phyloP scores from a whole-genome alignment of 2,888 invertebrate species.

The Stegana nigrithorax region DNA sequence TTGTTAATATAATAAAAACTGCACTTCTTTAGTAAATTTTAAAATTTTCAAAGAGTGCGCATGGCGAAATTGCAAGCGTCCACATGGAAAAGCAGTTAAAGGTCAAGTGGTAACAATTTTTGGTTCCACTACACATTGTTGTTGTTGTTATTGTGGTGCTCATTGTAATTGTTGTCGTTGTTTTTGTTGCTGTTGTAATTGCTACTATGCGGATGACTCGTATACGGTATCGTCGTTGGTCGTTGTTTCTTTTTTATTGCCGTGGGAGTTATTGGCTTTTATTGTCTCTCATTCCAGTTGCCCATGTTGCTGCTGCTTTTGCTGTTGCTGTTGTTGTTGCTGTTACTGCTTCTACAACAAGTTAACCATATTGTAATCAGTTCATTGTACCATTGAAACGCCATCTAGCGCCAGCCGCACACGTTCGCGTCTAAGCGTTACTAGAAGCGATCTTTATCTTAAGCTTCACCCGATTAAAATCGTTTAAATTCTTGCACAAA shows the following conservation, averaged over 20 bases:
- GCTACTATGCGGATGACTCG: neutral
- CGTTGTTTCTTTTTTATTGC: conserved; percentile 45
- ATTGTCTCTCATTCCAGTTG: too few relatives aligned
- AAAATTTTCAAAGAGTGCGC: conserved; percentile 15
- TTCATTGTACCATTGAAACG: conserved; percentile 19
- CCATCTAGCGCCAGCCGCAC: conserved; percentile 46
- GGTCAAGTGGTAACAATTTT: conserved; percentile 49
- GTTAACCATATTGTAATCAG: conserved; percentile 30
- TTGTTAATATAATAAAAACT: conserved; percentile 5
- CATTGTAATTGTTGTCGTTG: conserved; percentile 49
- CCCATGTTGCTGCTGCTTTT: neutral
- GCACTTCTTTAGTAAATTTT: conserved; percentile 8
- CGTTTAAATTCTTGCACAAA: conserved; percentile 18
- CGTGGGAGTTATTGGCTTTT: conserved; percentile 23
- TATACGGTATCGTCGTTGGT: neutral
- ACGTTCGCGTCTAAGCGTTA: conserved; percentile 40
- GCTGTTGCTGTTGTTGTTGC: neutral
- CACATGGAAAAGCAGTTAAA: conserved; percentile 43
- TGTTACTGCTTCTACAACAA: neutral
- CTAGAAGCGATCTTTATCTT: conserved; percentile 37
- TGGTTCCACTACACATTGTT: conserved; percentile 22
- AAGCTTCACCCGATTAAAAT: conserved; percentile 39
- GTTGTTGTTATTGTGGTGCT: conserved; percentile 3
- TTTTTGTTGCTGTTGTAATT: conserved; percentile 23
- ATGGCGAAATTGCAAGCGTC: conserved; percentile 10